Conservation (phyloP, 1,140 invertebrate genomes). For the Himalopsyche phryganea region DNA sequence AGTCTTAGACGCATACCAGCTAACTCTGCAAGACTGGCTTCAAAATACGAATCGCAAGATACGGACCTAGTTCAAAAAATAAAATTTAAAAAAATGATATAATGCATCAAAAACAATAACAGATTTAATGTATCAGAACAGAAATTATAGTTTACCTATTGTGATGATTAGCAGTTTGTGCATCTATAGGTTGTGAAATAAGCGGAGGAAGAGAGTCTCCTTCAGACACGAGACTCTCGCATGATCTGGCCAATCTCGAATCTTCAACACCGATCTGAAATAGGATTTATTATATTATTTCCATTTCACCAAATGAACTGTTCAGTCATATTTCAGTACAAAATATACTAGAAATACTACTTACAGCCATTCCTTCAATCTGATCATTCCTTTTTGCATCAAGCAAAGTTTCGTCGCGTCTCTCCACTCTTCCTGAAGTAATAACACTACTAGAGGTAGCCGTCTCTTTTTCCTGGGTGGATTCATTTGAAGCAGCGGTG, state of each 20-base stretch:
- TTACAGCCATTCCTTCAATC: no score
- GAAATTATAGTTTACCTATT: conserved; percentile 37
- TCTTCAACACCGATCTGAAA: conserved; percentile 18
- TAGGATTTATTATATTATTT: no score
- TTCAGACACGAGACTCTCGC: conserved; percentile 47
- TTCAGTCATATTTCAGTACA: no score
- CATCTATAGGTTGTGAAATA: conserved; percentile 13
- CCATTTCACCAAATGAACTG: no score
- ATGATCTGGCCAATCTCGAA: conserved; percentile 44
- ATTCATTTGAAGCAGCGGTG: neutral
- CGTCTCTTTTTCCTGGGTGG: neutral
- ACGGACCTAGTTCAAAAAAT: conserved; percentile 60
- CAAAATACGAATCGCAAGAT: conserved; percentile 92
- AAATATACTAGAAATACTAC: no score
- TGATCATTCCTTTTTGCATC: no score
- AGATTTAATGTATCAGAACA: no score
- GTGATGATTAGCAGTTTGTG: conserved; percentile 40
- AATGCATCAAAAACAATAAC: no score
- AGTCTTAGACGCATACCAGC: conserved; percentile 80
- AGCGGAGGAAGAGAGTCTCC: conserved; percentile 43
- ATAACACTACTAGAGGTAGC: neutral
- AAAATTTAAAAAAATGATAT: no score
- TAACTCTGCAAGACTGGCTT: conserved; percentile 64
- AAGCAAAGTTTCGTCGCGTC: no score
- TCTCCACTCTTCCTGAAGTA: no score